Evolutionary conservation across 1,140 invertebrate genomes (phyloP).

Genomic region (Hetaerina americana): DNA sequence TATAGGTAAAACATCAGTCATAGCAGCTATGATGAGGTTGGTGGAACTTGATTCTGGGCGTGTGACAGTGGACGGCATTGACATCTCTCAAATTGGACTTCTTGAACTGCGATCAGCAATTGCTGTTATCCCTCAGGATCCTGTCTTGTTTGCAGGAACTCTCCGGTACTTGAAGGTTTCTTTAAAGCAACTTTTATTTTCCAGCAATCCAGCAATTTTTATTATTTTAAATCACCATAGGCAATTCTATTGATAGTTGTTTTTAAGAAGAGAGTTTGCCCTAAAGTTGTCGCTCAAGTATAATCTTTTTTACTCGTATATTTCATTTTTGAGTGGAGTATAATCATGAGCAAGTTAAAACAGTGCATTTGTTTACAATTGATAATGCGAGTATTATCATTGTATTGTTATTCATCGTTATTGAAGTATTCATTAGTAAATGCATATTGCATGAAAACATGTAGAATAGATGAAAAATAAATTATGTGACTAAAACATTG

Average conservation of each 20-base stretch:
- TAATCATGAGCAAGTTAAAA: too few relatives aligned
- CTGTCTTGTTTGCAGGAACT: slow-evolving; percentile 37
- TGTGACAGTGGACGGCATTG: slow-evolving; percentile 25
- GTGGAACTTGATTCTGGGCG: slow-evolving; percentile 40
- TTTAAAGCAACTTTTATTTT: too few relatives aligned
- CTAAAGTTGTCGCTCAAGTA: background rate
- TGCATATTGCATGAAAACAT: too few relatives aligned
- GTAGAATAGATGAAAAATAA: too few relatives aligned
- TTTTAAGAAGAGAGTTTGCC: background rate
- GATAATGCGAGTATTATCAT: too few relatives aligned
- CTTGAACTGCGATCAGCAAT: slow-evolving; percentile 27
- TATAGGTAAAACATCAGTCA: slow-evolving; percentile 44
- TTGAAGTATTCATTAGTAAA: too few relatives aligned
- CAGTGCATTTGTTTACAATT: too few relatives aligned
- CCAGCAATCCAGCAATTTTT: background rate
- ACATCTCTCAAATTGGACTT: slow-evolving; percentile 29
- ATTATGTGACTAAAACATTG: too few relatives aligned
- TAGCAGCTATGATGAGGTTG: slow-evolving; percentile 57
- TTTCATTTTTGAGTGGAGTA: too few relatives aligned
- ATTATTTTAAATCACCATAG: background rate
- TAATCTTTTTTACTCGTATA: too few relatives aligned
- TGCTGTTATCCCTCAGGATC: slow-evolving; percentile 33
- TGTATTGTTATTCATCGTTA: too few relatives aligned
- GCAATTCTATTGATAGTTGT: too few relatives aligned
- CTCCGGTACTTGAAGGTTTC: slow-evolving; percentile 26